Base-by-base conservation (phyloP, 2,113 vertebrate species). In the Syrmaticus mikado region DNA sequence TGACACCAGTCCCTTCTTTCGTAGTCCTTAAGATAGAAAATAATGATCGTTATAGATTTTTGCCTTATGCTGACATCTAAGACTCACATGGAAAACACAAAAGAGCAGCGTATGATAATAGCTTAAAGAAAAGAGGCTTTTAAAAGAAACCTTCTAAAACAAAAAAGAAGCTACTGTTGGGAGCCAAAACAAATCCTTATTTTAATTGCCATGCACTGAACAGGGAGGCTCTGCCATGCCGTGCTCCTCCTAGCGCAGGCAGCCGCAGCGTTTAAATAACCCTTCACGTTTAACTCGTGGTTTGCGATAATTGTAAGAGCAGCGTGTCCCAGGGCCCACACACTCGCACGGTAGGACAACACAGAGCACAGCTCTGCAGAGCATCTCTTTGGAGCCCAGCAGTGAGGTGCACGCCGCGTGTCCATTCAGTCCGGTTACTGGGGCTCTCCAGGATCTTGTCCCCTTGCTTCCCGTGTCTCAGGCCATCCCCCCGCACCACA, bases 21-120 rank as follows among this genome's bases (percentile, higher is more conserved):
- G 41, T 50, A 90, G 38, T 85, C 58, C 36, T 85, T 60, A 89
- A 84, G 70, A 80, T 25, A 82, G 22, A 76, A 43, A 81, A 76
- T 84, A 93, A 94, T 85, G 83, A 73, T 75, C 65, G 40, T 58
- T 82, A 92, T 25, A 45, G 83, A 87, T 87, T 87, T 93, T 76
- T 88, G 41, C 74, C 67, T 75, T 79, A 76, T 32, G 27, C 65
- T 90, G 48, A 68, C 77, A 82, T 84, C 74, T 90, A 58, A 88
- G 83, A 68, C 20, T 77, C 62, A 66, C 77, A 66, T 5, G 10
- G 70, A 73, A 93, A 61, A 95, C 36, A 89, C 22, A 81, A 25
- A 66, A 72, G 76, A 85, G 55, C 0, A 0, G 55, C 58, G 24
- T 73, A 14, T 75, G 68, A 75, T 68, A 80, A 40, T 6, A 46